phyloP scores from a whole-genome alignment of 2,888 invertebrate species.

The Elysia crispata region DNA sequence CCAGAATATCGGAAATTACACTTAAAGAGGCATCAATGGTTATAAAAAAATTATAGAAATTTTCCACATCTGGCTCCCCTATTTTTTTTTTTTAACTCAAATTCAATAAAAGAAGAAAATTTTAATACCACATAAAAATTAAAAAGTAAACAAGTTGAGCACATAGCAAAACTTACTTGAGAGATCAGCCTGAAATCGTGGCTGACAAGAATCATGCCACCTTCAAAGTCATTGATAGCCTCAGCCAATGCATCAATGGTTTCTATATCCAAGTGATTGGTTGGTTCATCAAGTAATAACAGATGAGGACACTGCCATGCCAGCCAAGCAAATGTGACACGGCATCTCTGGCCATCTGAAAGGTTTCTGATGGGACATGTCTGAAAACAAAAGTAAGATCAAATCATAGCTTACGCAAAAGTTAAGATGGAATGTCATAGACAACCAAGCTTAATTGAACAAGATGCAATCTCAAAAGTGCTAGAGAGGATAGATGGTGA shows the following conservation, averaged over 20 bases:
- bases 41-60: too few species aligned
- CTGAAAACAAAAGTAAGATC: slow-evolving; percentile 77
- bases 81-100: too few species aligned
- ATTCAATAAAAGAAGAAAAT: not conserved
- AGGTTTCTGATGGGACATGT: slow-evolving; percentile 95
- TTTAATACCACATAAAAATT: not conserved
- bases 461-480: too few species aligned
- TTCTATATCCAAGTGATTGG: slow-evolving; percentile 79
- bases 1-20: too few species aligned
- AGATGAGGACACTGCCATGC: slow-evolving; percentile 98
- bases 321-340: slow-evolving; percentile 98
- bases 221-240: slow-evolving; percentile 98
- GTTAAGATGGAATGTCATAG: too few species aligned
- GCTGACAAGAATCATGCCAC: slow-evolving; percentile 98
- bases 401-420: too few species aligned
- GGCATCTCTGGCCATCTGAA: slow-evolving; percentile 98
- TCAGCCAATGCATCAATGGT: slow-evolving; percentile 98
- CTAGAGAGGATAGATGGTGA: too few species aligned
- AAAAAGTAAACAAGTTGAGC: not conserved
- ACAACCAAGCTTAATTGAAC: too few species aligned
- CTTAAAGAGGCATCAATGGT: too few species aligned
- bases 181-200: slow-evolving; percentile 99
- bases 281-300: slow-evolving; percentile 83
- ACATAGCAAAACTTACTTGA: slow-evolving; percentile 84
- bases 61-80: too few species aligned